Conservation (phyloP, 1,140 invertebrate genomes). For the Caenorhabditis brenneri region DNA sequence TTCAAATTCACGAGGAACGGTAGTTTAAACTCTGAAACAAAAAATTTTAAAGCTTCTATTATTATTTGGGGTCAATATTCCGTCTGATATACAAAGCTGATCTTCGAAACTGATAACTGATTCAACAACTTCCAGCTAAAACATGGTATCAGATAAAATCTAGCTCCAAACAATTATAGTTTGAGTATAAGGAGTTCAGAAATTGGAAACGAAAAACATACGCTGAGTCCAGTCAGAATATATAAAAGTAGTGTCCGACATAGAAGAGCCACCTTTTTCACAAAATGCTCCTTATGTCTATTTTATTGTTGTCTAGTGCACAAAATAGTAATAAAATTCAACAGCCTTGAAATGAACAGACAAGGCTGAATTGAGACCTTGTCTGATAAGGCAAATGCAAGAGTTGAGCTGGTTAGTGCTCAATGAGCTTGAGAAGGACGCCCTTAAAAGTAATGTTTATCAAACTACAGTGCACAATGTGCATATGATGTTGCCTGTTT, state of each 20-base stretch:
- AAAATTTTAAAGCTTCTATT: too few species aligned
- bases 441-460: constrained; percentile 32
- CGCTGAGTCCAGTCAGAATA: not conserved
- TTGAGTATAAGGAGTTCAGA: too few species aligned
- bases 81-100: too few species aligned
- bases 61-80: too few species aligned
- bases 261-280: not conserved
- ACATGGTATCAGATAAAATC: too few species aligned
- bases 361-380: not conserved
- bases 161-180: too few species aligned
- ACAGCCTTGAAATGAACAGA: not conserved
- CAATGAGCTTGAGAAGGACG: not conserved
- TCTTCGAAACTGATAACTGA: too few species aligned
- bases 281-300: not conserved
- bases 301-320: not conserved
- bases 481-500: constrained; percentile 5
- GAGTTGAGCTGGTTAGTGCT: not conserved
- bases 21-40: too few species aligned
- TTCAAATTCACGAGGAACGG: too few species aligned
- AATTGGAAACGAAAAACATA: not conserved
- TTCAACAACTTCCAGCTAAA: too few species aligned
- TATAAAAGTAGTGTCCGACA: not conserved
- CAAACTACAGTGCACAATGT: constrained; percentile 14
- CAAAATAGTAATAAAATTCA: constrained; percentile 17
- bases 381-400: not conserved